Conservation (phyloP, 2,113 vertebrate genomes). For the Syngnathus floridae region DNA sequence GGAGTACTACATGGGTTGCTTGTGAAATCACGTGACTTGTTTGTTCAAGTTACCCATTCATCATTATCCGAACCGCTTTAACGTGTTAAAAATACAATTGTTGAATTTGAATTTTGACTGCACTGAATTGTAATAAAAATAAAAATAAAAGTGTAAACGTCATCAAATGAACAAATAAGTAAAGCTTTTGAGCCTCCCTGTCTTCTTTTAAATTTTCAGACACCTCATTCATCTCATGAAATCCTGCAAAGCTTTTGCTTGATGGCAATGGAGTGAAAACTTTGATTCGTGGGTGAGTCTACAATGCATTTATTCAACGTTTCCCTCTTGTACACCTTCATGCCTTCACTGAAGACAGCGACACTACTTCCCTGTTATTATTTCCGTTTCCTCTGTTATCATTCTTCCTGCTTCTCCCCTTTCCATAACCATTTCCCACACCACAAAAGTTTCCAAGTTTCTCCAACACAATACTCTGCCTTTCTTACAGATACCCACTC, state of each 20-base stretch:
- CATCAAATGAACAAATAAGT: no score
- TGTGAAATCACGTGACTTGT: no score
- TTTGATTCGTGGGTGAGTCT: conserved; percentile 1
- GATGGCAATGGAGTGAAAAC: not conserved
- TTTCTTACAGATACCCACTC: not conserved
- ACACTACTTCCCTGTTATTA: no score
- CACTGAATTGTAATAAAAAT: no score
- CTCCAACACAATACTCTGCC: not conserved
- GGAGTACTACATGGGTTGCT: not conserved
- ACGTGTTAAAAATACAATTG: no score
- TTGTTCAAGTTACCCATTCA: no score
- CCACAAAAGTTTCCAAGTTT: not conserved
- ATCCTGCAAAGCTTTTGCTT: not conserved
- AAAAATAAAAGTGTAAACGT: no score
- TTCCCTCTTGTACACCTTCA: not conserved
- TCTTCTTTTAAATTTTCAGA: not conserved
- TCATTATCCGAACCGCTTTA: no score
- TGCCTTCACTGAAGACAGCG: no score
- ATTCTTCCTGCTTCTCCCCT: not conserved
- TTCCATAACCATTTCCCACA: not conserved
- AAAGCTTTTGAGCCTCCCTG: not conserved
- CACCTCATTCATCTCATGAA: not conserved
- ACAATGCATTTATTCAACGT: not conserved
- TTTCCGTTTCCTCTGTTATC: not conserved
- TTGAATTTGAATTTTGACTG: no score